Percentiles rank a stretch among this genome's conserved stretches.
These are phyloP conservation scores for Chrysomela aeneicollis DNA, from an alignment of 2,888 invertebrate species.

Conservation along the genomic window DNA sequence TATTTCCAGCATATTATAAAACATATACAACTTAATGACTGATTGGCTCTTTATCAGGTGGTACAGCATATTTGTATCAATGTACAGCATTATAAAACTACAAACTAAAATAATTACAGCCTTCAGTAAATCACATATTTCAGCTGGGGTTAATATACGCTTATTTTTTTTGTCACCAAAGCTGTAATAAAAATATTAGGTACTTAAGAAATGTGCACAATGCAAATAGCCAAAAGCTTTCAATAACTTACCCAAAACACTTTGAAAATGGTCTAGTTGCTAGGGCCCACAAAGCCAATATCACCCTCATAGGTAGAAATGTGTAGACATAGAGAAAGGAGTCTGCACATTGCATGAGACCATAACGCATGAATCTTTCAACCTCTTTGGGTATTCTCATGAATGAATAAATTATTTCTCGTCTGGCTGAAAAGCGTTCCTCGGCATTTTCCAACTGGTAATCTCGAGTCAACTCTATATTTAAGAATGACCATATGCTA, in stretches of 20 bases:
- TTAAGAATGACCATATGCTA: conserved; percentile 74
- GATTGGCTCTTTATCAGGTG: conserved; percentile 97
- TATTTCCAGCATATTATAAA: conserved; percentile 99
- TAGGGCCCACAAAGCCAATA: conserved; percentile 85
- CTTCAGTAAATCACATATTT: conserved; percentile 96
- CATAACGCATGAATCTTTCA: conserved; percentile 92
- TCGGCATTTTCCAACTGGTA: conserved; percentile 96
- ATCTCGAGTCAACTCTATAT: conserved; percentile 88
- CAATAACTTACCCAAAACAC: conserved; percentile 74
- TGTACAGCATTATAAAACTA: conserved; percentile 84
- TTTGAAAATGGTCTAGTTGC: conserved; percentile 75
- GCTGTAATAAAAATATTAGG: conserved; percentile 42
- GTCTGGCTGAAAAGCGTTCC: conserved; percentile 89
- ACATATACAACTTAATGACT: conserved; percentile 98
- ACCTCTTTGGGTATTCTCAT: conserved; percentile 93
- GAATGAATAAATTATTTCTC: conserved; percentile 96
- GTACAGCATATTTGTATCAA: conserved; percentile 98
- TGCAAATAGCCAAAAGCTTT: background rate
- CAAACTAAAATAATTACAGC: conserved; percentile 86
- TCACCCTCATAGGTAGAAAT: conserved; percentile 91
- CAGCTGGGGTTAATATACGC: conserved; percentile 80
- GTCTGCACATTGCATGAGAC: conserved; percentile 95
- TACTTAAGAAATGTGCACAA: too few relatives aligned
- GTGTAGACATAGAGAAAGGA: conserved; percentile 98
- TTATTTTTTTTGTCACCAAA: conserved; percentile 60